These are phyloP conservation scores for Philopotamus ludificatus DNA, from an alignment of 1,140 invertebrate genomes.

Conservation along the genomic window DNA sequence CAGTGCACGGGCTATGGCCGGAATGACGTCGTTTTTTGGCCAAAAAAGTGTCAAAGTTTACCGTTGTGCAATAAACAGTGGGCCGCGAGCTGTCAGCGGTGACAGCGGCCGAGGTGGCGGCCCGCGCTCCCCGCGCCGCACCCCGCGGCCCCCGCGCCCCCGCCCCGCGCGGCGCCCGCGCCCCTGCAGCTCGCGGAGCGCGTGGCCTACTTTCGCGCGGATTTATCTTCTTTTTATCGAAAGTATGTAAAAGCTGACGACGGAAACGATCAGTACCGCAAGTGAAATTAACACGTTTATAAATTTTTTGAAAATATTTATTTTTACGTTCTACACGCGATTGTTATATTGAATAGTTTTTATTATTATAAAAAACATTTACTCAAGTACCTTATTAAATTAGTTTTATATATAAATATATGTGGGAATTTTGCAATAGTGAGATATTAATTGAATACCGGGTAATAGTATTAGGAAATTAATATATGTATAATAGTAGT, in stretches of 20 bases:
- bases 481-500: not conserved
- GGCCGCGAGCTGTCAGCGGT: constrained; percentile 14
- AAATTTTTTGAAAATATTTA: too few species aligned
- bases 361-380: not conserved
- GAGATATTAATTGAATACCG: not conserved
- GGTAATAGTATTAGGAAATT: not conserved
- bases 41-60: constrained; percentile 25
- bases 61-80: constrained; percentile 38
- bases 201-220: constrained; percentile 33
- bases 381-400: constrained; percentile 2
- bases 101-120: not conserved
- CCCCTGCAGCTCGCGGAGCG: not conserved
- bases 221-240: constrained; percentile 36
- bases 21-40: not conserved
- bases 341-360: not conserved
- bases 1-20: not conserved
- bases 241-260: constrained; percentile 41
- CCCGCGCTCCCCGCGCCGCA: not conserved
- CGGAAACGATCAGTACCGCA: constrained; percentile 20
- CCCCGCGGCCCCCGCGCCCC: not conserved
- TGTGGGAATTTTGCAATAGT: too few species aligned
- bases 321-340: too few species aligned
- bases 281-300: too few species aligned
- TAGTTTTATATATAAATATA: too few species aligned
- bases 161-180: not conserved